Base-by-base conservation (phyloP, 2,888 invertebrate genomes). In the Thera obeliscata region DNA sequence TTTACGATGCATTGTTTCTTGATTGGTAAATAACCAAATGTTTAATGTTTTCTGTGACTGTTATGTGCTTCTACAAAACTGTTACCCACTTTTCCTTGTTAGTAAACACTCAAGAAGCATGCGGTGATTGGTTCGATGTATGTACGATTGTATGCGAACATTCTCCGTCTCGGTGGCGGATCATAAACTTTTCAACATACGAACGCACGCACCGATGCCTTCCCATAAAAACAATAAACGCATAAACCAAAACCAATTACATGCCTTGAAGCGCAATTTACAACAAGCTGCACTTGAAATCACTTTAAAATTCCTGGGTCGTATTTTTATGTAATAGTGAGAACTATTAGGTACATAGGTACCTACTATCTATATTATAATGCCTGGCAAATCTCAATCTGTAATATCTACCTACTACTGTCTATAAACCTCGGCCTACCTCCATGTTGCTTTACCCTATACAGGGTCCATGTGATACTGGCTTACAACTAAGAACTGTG, bases 161-260 rank as follows among this genome's bases (percentile, higher is more conserved):
- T 78, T 80, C 79, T 76, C 75, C 74, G 71, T 73, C 75, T 77
- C 79, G 78, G 81, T 79, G 79, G 79, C 78, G 79, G 76, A 74
- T 82, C 82, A 80, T 83, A 83, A 83, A 84, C 72, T 72, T 73
- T 68, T 75, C 69, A 77, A 72, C 77, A 77, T 76, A 76, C 76
- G 75, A 76, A 74, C 67, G 71, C 76, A 76, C 78, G 83, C 84
- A 80, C 80, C 82, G 76, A 80, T 83, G 81, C 83, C 74, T 80
- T 78, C 77, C 80, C 84, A 85, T 85, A 86, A 85, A 87, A 85
- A 88, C 89, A 87, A 83, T 82, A 81, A 81, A 77, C 79, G 81
- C 85, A 84, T 86, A 87, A 88, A 87, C 74, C 81, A 89, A 90
- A 90, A 85, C 83, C 89, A 89, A 91, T 91, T 88, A 89, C 87